These are phyloP conservation scores for Tachina fera DNA, from an alignment of 2,888 invertebrate species.

Conservation along the genomic window DNA sequence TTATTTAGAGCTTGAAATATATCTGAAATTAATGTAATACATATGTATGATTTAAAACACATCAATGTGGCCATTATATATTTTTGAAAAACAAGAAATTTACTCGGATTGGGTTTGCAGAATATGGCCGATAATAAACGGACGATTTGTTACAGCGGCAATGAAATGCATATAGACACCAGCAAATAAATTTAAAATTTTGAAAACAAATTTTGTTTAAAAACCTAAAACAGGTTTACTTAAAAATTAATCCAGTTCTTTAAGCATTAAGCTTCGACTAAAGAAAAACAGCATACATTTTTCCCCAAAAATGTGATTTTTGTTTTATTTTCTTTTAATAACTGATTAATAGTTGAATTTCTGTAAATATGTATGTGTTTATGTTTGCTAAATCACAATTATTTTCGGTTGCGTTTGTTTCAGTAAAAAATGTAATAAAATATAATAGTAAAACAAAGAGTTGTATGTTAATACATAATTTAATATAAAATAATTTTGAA, in stretches of 20 bases:
- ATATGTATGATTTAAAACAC: no score
- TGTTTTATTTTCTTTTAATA: constrained; percentile 55
- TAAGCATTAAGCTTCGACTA: background rate
- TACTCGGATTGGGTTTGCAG: no score
- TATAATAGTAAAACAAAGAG: constrained; percentile 61
- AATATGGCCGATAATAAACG: no score
- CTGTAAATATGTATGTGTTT: constrained; percentile 62
- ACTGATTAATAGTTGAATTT: constrained; percentile 61
- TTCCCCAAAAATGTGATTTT: constrained; percentile 63
- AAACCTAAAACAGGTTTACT: no score
- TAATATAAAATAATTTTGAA: constrained; percentile 44
- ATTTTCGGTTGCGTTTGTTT: constrained; percentile 75
- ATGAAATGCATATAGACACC: no score
- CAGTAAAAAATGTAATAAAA: constrained; percentile 64
- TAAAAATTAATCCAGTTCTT: no score
- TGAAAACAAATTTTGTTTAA: background rate
- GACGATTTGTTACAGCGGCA: no score
- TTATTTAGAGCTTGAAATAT: no score
- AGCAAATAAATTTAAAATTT: no score
- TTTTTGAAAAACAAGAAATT: no score
- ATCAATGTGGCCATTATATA: no score
- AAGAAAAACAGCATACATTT: constrained; percentile 9
- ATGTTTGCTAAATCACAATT: constrained; percentile 78
- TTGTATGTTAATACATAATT: constrained; percentile 39
- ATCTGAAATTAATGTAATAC: no score